Conservation (phyloP, 2,113 vertebrate species). For the Pseudorhombus dupliciocellatus region DNA sequence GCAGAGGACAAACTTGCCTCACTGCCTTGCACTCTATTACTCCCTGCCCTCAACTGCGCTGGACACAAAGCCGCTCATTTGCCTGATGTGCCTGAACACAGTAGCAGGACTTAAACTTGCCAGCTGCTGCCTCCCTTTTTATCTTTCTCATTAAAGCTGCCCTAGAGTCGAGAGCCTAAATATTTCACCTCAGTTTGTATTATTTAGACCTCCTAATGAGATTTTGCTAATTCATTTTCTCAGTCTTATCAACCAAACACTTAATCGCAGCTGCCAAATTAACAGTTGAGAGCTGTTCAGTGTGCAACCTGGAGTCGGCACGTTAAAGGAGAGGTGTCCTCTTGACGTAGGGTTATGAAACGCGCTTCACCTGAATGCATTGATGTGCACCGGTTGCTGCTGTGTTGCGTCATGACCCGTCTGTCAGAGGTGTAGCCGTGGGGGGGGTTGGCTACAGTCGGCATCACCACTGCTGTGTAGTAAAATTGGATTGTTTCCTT, state of each 20-base stretch:
- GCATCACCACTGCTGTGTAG: constrained; percentile 40
- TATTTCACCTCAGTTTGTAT: constrained; percentile 59
- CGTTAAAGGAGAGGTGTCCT: constrained; percentile 23
- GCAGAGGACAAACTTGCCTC: constrained; percentile 78
- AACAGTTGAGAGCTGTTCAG: neutral
- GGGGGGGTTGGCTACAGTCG: constrained; percentile 47
- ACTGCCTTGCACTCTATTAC: neutral
- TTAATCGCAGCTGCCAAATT: constrained; percentile 31
- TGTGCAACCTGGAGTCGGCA: constrained; percentile 10
- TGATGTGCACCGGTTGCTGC: constrained; percentile 52
- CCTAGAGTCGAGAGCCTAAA: constrained; percentile 52
- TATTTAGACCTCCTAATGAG: constrained; percentile 50
- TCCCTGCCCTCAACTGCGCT: constrained; percentile 31
- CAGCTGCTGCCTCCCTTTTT: constrained; percentile 57
- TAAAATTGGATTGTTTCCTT: constrained; percentile 53
- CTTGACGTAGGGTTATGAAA: constrained; percentile 41
- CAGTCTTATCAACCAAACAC: constrained; percentile 38
- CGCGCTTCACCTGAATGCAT: constrained; percentile 33
- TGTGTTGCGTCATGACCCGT: constrained; percentile 64
- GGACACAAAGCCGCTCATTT: constrained; percentile 58
- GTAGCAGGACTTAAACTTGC: constrained; percentile 40
- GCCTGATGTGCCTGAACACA: constrained; percentile 19
- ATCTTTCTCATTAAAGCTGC: constrained; percentile 64
- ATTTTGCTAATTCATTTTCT: constrained; percentile 36
- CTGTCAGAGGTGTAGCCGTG: constrained; percentile 59